Percentiles rank a stretch among this genome's conserved stretches.
Conservation (phyloP, 2,113 vertebrate genomes). For the Thamnaconus septentrionalis region DNA sequence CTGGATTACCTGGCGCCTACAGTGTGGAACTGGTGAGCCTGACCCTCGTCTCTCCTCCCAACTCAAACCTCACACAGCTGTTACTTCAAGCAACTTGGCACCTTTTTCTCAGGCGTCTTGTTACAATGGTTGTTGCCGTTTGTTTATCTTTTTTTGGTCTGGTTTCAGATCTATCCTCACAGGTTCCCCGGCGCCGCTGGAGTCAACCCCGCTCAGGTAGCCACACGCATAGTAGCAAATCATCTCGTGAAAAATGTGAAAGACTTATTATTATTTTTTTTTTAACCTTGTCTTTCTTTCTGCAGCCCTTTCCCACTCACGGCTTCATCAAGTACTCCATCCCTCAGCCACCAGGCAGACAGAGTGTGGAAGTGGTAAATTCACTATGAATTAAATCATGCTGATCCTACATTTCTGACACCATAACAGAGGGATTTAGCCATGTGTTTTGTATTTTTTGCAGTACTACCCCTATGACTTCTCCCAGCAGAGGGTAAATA, state of each 20-base stretch:
- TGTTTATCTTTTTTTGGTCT: not conserved
- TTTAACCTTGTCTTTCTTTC: not conserved
- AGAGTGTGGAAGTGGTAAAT: slow-evolving; percentile 77
- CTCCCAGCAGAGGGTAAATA: slow-evolving; percentile 63
- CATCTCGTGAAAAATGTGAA: not conserved
- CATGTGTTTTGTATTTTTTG: slow-evolving; percentile 26
- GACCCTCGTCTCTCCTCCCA: not conserved
- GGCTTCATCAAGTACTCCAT: slow-evolving; percentile 76
- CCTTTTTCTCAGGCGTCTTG: too few relatives aligned
- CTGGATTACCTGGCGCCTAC: slow-evolving; percentile 57
- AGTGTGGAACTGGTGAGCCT: slow-evolving; percentile 74
- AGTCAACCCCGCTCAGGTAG: slow-evolving; percentile 51
- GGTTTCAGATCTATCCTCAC: slow-evolving; percentile 58
- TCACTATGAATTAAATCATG: not conserved
- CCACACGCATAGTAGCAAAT: not conserved
- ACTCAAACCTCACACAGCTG: not conserved
- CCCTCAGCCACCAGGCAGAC: slow-evolving; percentile 75
- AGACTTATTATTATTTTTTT: not conserved
- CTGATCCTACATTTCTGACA: not conserved
- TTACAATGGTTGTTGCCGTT: not conserved
- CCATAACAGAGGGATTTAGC: not conserved
- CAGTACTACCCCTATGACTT: slow-evolving; percentile 78
- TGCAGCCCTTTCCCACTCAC: slow-evolving; percentile 53
- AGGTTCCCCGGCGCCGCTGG: slow-evolving; percentile 47
- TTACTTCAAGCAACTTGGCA: too few relatives aligned